Base-by-base conservation (phyloP, 2,888 invertebrate genomes). In the Pseudolycoriella hygida region DNA sequence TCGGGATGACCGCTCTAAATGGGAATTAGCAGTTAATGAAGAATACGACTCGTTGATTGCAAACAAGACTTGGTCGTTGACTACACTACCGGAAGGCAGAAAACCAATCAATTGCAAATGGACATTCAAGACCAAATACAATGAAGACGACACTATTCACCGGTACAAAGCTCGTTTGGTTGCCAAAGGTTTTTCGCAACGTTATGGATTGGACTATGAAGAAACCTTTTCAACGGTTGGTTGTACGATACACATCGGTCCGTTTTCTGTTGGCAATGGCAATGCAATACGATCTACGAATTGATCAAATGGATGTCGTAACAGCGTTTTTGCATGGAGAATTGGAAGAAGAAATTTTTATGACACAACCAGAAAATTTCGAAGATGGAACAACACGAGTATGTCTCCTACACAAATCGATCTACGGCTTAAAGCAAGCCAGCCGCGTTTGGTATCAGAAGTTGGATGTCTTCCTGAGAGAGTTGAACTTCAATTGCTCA, bases 361-460 rank as follows among this genome's bases (percentile, higher is more conserved):
- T 47, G 17, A 6, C 14, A 14, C 20, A 44, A 34, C 40, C 34
- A 15, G 34, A 49, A 19, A 49, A 45, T 39, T 48, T 44, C 45
- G 19, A 30, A 8, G 31, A 45, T 39, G 37, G 34, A 6, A 30
- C 30, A 30, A 41, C 25, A 12, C 43, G 46, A 18, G 46, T 46
- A 3, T 49, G 48, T 34, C 44, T 40, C 31, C 32, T 51, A 10
- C 37, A 32, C n/a, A 48, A 47, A 43, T 14, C 42, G 12, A 11
- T 51, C 11, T 51, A 51, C 41, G 51, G 50, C 2, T 31, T 51
- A 2, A 48, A 51, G 37, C 48, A 50, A 38, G 42, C 49, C 5
- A 34, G 40, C 10, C 15, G 48, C 4, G 34, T 11, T 15, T 3
- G 40, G 42, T 38, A 46, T 42, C 34, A 17, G 18, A 40, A 31